Base-by-base conservation (phyloP, 1,140 invertebrate genomes). In the Doryteuthis pealeii region DNA sequence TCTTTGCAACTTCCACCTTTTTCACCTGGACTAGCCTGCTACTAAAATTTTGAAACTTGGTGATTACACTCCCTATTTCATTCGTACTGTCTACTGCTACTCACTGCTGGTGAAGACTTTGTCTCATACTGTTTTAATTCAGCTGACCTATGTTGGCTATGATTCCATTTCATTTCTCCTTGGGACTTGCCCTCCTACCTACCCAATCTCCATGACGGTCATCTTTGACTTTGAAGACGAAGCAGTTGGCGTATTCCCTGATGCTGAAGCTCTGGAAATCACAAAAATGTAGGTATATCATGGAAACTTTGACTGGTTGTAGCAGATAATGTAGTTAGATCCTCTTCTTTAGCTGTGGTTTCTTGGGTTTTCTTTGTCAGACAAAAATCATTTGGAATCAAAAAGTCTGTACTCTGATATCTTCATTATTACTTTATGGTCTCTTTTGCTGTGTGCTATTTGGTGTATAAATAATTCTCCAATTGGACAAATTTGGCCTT, bases 251-350 rank as follows among this genome's bases (percentile, higher is more conserved):
- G 54, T 62, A 62, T 62, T 62, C 54, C 54, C 54, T 12, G 54
- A 62, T 62, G 54, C 54, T 22, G 54, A 62, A 62, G 54, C 54
- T 62, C 54, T 62, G 54, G 54, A 62, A 62, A 62, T 62, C 54
- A 5, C 54, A 62, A 62, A 62, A 62, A 62, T 62, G 54, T 62
- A 62, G 54, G 54, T 62, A 62, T 62, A 62, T 62, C 54, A 62
- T 28, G 54, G 54, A 62, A 62, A 62, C 54, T 62, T 62, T 62
- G 35, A 40, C 35, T 40, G 54, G 54, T 62, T 62, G 54, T 62
- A 62, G 54, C 54, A 62, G 54, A 62, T 62, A 62, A 62, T n/a
- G 54, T 62, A 62, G 54, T 62, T 62, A 62, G 54, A 62, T 62
- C 26, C 54, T n/a, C n/a, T n/a, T n/a, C 18, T 62, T 62, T 62